phyloP scores from a whole-genome alignment of 2,888 invertebrate genomes.

The Dinocampus coccinellae region DNA sequence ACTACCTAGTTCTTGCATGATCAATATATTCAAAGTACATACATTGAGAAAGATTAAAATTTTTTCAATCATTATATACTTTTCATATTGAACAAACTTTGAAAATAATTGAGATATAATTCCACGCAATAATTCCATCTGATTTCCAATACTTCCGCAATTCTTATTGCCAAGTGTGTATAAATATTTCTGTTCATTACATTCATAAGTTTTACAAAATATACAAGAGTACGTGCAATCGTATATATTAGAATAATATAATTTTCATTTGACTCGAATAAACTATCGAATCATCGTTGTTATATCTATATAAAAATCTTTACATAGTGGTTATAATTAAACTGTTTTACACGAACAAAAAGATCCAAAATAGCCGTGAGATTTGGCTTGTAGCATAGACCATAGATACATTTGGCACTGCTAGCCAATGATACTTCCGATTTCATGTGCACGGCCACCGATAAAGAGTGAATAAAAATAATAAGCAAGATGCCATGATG shows the following conservation, averaged over 20 bases:
- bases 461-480: constrained; percentile 11
- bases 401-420: constrained; percentile 41
- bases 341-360: constrained; percentile 46
- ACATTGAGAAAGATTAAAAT: too few species aligned
- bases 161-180: constrained; percentile 52
- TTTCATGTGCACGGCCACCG: constrained; percentile 21
- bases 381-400: constrained; percentile 51
- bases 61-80: background rate
- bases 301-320: constrained; percentile 23
- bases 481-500: background rate
- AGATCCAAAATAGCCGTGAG: constrained; percentile 50
- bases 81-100: constrained; percentile 5
- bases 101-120: constrained; percentile 1
- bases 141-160: constrained; percentile 51
- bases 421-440: constrained; percentile 35
- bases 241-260: background rate
- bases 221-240: background rate
- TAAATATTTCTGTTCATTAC: constrained; percentile 39
- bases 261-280: constrained; percentile 15
- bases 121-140: constrained; percentile 40
- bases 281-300: constrained; percentile 15
- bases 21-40: too few species aligned
- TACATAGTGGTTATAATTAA: constrained; percentile 50
- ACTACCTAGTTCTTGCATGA: too few species aligned
- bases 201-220: background rate